phyloP scores from a whole-genome alignment of 1,140 invertebrate genomes.

The Lepidurus arcticus region DNA sequence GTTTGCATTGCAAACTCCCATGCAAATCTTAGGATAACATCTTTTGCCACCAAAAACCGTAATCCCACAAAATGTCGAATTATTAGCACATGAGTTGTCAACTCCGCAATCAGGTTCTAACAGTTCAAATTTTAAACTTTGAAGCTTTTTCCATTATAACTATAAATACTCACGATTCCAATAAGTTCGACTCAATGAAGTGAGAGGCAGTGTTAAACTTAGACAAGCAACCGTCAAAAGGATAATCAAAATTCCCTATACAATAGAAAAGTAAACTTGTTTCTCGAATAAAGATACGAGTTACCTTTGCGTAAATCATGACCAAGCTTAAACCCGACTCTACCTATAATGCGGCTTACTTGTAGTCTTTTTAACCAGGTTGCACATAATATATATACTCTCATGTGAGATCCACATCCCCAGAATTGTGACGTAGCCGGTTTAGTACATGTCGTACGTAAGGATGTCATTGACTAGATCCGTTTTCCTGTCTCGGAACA shows the following conservation, averaged over 20 bases:
- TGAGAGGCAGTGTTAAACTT: background rate
- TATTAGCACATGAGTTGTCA: background rate
- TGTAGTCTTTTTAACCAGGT: background rate
- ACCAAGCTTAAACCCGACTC: background rate
- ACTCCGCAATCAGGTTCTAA: background rate
- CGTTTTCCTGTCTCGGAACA: constrained; percentile 14
- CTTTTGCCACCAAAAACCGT: background rate
- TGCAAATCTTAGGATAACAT: background rate
- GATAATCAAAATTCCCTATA: background rate
- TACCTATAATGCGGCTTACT: background rate
- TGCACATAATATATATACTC: background rate
- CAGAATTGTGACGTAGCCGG: background rate
- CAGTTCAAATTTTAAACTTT: too few species aligned
- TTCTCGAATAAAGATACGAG: background rate
- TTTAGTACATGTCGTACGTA: background rate
- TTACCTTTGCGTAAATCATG: constrained; percentile 1
- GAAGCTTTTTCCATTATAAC: too few species aligned
- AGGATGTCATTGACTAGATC: background rate
- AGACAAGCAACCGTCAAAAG: constrained; percentile 7
- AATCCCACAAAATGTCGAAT: background rate
- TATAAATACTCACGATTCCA: background rate
- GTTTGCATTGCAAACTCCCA: constrained; percentile 9
- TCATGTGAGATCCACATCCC: background rate
- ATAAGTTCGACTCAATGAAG: background rate
- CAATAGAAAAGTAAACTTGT: background rate